These are phyloP conservation scores for Pseudorhombus dupliciocellatus DNA, from an alignment of 2,113 vertebrate species.

Conservation along the genomic window DNA sequence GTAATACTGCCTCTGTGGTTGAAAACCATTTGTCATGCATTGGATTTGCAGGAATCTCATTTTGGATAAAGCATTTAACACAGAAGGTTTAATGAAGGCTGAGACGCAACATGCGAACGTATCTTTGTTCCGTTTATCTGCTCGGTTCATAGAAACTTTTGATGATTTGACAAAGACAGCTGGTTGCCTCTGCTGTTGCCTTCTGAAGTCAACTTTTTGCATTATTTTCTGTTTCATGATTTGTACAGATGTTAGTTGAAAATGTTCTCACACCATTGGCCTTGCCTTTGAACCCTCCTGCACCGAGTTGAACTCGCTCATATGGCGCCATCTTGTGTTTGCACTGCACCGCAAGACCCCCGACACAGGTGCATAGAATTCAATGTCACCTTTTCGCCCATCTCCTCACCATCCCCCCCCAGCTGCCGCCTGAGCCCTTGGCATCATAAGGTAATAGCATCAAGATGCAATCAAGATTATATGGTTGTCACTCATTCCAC, in stretches of 20 bases:
- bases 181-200: constrained; percentile 4
- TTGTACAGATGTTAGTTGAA: constrained; percentile 14
- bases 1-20: constrained; percentile 60
- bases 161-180: constrained; percentile 20
- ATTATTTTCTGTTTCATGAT: constrained; percentile 21
- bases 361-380: constrained; percentile 63
- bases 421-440: constrained; percentile 74
- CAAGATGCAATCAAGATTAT: constrained; percentile 75
- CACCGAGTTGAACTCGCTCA: constrained; percentile 49
- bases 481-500: constrained; percentile 69
- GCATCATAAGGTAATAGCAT: constrained; percentile 71
- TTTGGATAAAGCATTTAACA: constrained; percentile 63
- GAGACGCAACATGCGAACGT: constrained; percentile 6
- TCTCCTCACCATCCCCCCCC: constrained; percentile 53
- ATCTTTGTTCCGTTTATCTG: constrained; percentile 26
- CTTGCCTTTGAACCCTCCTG: neutral
- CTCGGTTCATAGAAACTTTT: constrained; percentile 18
- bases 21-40: constrained; percentile 69
- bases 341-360: neutral
- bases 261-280: constrained; percentile 15
- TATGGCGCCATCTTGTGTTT: constrained; percentile 73
- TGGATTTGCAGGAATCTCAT: constrained; percentile 68
- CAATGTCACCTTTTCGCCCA: constrained; percentile 73
- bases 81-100: constrained; percentile 52
- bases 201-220: constrained; percentile 19